These are phyloP conservation scores for Acrocephalus scirpaceus DNA, from an alignment of 2,797 vertebrate genomes.

Conservation along the genomic window DNA sequence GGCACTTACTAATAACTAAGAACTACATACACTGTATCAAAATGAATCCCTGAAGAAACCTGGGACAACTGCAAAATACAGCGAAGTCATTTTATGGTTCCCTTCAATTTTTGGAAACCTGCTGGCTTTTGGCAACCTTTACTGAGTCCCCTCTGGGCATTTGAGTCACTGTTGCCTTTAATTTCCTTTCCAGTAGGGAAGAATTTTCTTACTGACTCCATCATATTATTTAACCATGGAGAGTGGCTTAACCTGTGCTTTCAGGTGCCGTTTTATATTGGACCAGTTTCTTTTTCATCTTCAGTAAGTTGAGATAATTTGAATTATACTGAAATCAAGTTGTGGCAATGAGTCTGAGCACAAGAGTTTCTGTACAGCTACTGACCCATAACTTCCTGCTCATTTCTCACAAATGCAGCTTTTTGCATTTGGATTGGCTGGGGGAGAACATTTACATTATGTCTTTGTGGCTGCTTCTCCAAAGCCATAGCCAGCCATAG, in stretches of 20 bases:
- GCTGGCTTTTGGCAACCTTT: constrained; percentile 52
- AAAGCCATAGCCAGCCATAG: neutral
- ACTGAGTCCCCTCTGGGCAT: constrained; percentile 32
- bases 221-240: neutral
- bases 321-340: constrained; percentile 24
- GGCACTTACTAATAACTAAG: neutral
- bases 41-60: constrained; percentile 20
- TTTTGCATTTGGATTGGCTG: neutral
- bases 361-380: neutral
- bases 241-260: constrained; percentile 30
- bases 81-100: constrained; percentile 35
- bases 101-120: constrained; percentile 39
- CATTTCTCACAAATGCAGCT: constrained; percentile 15
- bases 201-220: constrained; percentile 9
- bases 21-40: neutral
- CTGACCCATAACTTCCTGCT: constrained; percentile 18
- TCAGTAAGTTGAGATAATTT: constrained; percentile 16
- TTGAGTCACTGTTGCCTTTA: constrained; percentile 51
- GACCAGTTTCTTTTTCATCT: neutral
- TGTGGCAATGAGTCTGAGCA: neutral
- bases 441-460: neutral
- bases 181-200: constrained; percentile 59
- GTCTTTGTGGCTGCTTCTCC: neutral
- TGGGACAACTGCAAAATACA: neutral
- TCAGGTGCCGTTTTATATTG: neutral